Conservation (phyloP, 2,888 invertebrate species). For the Eupeodes latifasciatus region DNA sequence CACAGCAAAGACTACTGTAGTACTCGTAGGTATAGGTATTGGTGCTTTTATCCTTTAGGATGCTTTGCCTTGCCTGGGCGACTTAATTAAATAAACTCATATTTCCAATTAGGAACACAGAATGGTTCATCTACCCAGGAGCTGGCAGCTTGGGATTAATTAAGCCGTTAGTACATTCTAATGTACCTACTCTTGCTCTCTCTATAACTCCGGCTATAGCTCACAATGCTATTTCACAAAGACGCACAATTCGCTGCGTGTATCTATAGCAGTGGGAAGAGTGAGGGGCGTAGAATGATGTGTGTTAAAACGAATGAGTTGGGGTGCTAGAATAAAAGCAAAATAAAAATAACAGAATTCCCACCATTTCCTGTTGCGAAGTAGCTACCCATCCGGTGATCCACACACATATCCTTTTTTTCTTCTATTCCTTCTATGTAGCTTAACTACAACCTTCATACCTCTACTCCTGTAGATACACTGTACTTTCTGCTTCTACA, state of each 20-base stretch:
- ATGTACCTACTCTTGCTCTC: constrained; percentile 50
- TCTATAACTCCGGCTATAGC: neutral
- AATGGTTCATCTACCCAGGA: constrained; percentile 57
- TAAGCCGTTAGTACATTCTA: constrained; percentile 69
- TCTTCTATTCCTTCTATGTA: neutral
- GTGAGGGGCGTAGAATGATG: neutral
- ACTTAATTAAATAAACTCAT: constrained; percentile 75
- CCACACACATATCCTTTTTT: constrained; percentile 28
- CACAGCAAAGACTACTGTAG: neutral
- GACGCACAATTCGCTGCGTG: constrained; percentile 65
- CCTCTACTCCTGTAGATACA: neutral
- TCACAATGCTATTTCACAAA: constrained; percentile 51
- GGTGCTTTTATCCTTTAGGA: constrained; percentile 26
- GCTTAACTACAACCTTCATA: too few species aligned
- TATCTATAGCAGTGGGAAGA: neutral
- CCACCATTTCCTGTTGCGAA: constrained; percentile 38
- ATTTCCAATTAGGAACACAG: constrained; percentile 67
- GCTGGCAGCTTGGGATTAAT: constrained; percentile 65
- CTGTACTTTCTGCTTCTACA: neutral
- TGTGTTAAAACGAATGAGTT: neutral
- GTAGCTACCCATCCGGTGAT: constrained; percentile 34
- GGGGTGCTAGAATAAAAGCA: constrained; percentile 5
- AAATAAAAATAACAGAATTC: constrained; percentile 43
- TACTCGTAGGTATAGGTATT: neutral
- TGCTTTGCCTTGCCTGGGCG: constrained; percentile 32